Conservation (phyloP, 2,888 invertebrate genomes). For the Andrena dorsata region DNA sequence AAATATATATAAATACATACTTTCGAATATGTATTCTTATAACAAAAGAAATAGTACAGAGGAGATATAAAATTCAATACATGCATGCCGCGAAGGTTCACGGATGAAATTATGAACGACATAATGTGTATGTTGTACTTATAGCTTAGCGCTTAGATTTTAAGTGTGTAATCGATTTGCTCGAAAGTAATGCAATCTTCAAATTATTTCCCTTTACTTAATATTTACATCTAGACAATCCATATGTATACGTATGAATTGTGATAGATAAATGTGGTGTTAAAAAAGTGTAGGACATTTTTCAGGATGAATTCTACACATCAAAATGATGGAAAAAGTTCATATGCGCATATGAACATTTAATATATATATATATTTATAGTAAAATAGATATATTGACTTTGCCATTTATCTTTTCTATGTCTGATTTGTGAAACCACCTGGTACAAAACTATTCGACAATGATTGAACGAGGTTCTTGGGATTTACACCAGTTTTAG, state of each 20-base stretch:
- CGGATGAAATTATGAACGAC: conserved; percentile 6
- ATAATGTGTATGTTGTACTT: not conserved
- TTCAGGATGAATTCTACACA: too few relatives aligned
- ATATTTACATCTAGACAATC: conserved; percentile 10
- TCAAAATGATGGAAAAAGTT: too few relatives aligned
- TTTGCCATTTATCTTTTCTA: conserved; percentile 39
- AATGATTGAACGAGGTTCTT: conserved; percentile 69
- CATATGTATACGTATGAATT: conserved; percentile 20
- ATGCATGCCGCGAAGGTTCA: not conserved
- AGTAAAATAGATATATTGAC: conserved; percentile 41
- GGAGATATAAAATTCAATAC: conserved; percentile 14
- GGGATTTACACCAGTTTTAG: conserved; percentile 57
- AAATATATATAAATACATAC: not conserved
- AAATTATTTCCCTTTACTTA: conserved; percentile 9
- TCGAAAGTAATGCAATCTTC: not conserved
- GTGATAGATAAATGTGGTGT: too few relatives aligned
- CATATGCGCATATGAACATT: too few relatives aligned
- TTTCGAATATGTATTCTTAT: conserved; percentile 17
- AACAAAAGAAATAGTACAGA: conserved; percentile 21
- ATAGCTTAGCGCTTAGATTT: not conserved
- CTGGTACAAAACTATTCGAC: conserved; percentile 78
- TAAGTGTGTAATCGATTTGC: conserved; percentile 22
- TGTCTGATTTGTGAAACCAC: conserved; percentile 73
- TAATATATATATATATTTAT: too few relatives aligned
- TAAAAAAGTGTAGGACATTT: too few relatives aligned